Evolutionary conservation across 92 coral and sea anemone species (phyloP), one percentile per base, ranked within the genome.

Genomic region (Metridium senile): DNA sequence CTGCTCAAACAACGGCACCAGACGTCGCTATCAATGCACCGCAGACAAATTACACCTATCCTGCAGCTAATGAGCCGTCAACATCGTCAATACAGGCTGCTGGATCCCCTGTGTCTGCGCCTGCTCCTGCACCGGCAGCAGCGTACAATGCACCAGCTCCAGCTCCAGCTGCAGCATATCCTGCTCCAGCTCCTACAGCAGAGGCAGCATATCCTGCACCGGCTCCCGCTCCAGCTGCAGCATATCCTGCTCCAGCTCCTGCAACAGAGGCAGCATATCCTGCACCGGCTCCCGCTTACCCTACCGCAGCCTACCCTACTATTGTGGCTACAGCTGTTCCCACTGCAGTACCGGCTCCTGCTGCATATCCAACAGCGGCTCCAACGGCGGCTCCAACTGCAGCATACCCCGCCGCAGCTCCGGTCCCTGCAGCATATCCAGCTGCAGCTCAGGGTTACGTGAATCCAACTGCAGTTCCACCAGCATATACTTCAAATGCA

Each of bases 1-100:
- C 74, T 11, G 69, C 84, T 27, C 92, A 92, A 26, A 90, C 89
- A 17, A 62, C 79, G 1, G 89, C 68, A 1, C 96, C 96, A 33
- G 96, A 87, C 76, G 73, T 74, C 28, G 79, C 84, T 26, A 84
- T 81, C 18, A 68, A 76, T 29, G 88, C 83, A 11, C 96, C 76
- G 0, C 23, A 68, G 58, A 62, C 74, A 16, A 87, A 87, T 74
- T 87, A 80, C 62, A 90, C 88, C 28, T 90, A 87, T 66, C 91
- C 96, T 11, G 67, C 73, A 13, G 69, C 82, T 8, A 31, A 77
- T 9, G 57, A 86, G 56, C 84, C 80, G 13, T 80, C 76, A 6
- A 68, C 74, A 32, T 33, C 78, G 21, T 39, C 66, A 29, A 73
- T 73, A 23, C 67, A 57, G 23, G 84, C 87, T 20, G 58, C 56